These are phyloP conservation scores for Anarhynchus alexandrinus DNA, from an alignment of 2,113 vertebrate species.

Conservation along the genomic window DNA sequence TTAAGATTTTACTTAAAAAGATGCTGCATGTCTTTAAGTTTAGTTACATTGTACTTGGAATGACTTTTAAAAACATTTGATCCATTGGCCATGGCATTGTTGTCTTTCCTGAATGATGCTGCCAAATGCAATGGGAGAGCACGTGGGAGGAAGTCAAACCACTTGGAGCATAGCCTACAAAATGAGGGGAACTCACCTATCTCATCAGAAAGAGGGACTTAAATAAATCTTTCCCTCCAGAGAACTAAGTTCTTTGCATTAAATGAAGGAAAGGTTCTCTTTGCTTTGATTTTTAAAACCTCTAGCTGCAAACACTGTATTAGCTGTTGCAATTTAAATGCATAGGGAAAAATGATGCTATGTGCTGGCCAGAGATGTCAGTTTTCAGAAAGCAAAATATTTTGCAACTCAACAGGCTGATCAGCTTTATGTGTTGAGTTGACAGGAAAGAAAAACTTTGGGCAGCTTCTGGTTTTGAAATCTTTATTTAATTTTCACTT, in stretches of 20 bases:
- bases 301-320: background rate
- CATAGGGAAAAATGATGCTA: background rate
- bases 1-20: background rate
- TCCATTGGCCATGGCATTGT: background rate
- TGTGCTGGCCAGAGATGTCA: background rate
- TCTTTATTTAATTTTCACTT: background rate
- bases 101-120: background rate
- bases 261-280: background rate
- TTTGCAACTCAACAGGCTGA: background rate
- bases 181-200: background rate
- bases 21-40: background rate
- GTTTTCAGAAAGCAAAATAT: background rate
- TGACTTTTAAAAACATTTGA: background rate
- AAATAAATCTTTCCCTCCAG: background rate
- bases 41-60: background rate
- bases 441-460: background rate
- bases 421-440: background rate
- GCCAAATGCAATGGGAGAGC: background rate
- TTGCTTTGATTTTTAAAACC: background rate
- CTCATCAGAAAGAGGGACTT: background rate
- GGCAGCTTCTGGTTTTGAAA: background rate
- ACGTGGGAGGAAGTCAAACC: background rate
- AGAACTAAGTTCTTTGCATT: background rate
- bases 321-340: background rate
- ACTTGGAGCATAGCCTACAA: background rate